Evolutionary conservation across 1,140 invertebrate genomes (phyloP).

Genomic region (Colletes latitarsis): DNA sequence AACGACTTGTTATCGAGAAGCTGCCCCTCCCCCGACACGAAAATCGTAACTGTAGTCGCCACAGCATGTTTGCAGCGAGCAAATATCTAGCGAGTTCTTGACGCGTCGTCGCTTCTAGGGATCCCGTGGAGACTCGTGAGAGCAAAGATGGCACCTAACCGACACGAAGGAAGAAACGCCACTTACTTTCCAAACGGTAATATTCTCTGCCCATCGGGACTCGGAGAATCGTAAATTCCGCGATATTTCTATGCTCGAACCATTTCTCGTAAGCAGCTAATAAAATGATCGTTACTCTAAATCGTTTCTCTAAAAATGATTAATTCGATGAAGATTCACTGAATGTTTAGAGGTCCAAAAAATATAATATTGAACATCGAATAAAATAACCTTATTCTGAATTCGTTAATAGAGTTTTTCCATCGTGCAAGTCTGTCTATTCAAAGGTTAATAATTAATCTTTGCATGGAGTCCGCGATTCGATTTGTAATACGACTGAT

Average conservation of each 20-base stretch:
- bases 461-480: not conserved
- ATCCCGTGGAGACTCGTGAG: conserved; percentile 34
- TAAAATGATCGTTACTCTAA: no score
- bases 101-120: conserved; percentile 52
- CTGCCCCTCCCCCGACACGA: conserved; percentile 37
- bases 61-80: conserved; percentile 62
- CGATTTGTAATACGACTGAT: not conserved
- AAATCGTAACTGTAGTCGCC: conserved; percentile 55
- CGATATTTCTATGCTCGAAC: not conserved
- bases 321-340: no score
- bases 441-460: not conserved
- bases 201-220: conserved; percentile 6
- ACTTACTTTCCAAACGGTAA: conserved; percentile 2
- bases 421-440: not conserved
- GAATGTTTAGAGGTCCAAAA: no score
- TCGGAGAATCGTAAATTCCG: conserved; percentile 7
- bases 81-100: conserved; percentile 67
- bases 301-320: no score
- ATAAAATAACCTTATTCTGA: no score
- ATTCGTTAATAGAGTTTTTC: no score
- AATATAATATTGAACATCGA: no score
- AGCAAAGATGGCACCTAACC: conserved; percentile 40
- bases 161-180: conserved; percentile 6
- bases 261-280: not conserved
- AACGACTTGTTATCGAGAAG: conserved; percentile 55